Percentiles rank a stretch among this genome's conserved stretches.
These are phyloP conservation scores for Xanthia icteritia DNA, from an alignment of 2,888 invertebrate genomes.

Conservation along the genomic window DNA sequence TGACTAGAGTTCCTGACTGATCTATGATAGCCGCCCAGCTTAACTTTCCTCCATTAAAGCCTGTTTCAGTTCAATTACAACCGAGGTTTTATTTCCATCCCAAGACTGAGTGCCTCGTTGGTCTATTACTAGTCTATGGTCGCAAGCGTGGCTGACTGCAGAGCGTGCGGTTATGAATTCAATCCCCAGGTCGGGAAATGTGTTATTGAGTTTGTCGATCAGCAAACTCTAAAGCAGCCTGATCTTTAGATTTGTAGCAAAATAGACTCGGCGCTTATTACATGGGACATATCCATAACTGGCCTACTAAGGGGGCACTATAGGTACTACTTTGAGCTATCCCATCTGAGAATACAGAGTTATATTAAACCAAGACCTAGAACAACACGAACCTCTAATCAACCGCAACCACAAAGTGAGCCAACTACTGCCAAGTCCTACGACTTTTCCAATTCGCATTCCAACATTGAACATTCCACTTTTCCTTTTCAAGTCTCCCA, in stretches of 20 bases:
- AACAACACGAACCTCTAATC: neutral
- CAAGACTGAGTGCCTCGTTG: neutral
- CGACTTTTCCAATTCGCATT: conserved; percentile 29
- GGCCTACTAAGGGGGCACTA: neutral
- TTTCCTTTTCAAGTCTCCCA: conserved; percentile 55
- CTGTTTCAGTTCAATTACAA: neutral
- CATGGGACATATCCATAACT: neutral
- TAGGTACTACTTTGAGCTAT: neutral
- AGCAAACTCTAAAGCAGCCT: neutral
- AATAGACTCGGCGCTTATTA: neutral
- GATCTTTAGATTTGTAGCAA: neutral
- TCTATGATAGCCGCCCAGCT: neutral
- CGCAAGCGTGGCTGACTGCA: neutral
- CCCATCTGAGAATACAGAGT: neutral
- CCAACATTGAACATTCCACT: conserved; percentile 33
- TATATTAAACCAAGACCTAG: neutral
- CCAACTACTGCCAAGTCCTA: conserved; percentile 15
- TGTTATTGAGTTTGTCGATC: neutral
- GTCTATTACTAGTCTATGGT: neutral
- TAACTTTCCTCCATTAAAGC: neutral
- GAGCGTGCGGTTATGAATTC: neutral
- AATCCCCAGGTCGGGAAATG: neutral
- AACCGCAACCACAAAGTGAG: neutral
- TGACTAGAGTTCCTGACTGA: no score
- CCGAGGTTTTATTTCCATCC: neutral